These are phyloP conservation scores for Myzus persicae DNA, from an alignment of 1,140 invertebrate genomes.

Conservation along the genomic window DNA sequence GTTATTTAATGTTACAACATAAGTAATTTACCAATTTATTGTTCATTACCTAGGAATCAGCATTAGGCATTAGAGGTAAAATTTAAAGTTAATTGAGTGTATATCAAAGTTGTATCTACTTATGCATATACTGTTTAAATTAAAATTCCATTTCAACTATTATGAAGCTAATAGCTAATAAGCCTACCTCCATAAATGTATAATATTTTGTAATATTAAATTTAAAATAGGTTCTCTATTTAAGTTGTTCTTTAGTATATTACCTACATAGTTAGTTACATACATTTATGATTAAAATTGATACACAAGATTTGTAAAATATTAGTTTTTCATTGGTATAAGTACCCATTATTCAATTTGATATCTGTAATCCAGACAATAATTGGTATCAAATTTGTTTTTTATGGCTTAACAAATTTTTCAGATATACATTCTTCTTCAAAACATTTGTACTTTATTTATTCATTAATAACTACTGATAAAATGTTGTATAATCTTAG, in stretches of 20 bases:
- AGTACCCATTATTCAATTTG: not conserved
- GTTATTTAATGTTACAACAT: no score
- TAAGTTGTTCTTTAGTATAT: not conserved
- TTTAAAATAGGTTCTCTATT: not conserved
- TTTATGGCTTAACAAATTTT: not conserved
- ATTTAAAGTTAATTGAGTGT: not conserved
- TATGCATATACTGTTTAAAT: no score
- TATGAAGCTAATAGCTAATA: no score
- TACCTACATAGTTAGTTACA: not conserved
- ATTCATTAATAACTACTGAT: not conserved
- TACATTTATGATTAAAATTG: not conserved
- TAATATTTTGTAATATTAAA: no score
- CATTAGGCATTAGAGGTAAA: not conserved
- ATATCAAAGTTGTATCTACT: not conserved
- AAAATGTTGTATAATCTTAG: not conserved
- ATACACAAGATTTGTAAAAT: not conserved
- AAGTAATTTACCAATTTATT: no score
- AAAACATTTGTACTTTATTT: not conserved
- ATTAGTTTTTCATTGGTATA: not conserved
- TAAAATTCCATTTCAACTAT: not conserved
- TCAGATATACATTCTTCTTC: not conserved
- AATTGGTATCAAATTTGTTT: not conserved
- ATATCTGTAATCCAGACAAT: not conserved
- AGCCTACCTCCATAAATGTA: no score
- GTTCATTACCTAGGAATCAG: no score